These are phyloP conservation scores for Himalopsyche phryganea DNA, from an alignment of 1,140 invertebrate species.

Conservation along the genomic window DNA sequence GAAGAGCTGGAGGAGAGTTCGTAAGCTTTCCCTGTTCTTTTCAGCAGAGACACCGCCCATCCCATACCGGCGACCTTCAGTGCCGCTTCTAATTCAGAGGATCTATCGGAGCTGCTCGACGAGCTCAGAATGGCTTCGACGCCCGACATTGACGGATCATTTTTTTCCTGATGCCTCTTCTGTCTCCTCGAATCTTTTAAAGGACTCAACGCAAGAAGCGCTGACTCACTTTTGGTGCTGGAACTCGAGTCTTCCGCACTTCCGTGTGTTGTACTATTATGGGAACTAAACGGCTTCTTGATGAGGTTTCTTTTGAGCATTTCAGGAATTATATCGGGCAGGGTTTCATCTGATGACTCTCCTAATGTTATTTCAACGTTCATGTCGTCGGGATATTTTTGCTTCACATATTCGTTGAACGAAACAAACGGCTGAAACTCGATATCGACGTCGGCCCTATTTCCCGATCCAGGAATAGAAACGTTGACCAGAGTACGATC, in stretches of 20 bases:
- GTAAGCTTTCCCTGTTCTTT: slow-evolving; percentile 62
- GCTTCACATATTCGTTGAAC: slow-evolving; percentile 47
- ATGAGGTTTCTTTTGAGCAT: slow-evolving; percentile 48
- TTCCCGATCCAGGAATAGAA: slow-evolving; percentile 15
- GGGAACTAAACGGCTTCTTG: slow-evolving; percentile 43
- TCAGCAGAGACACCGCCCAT: slow-evolving; percentile 64
- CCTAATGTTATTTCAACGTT: slow-evolving; percentile 39
- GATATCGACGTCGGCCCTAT: slow-evolving; percentile 20
- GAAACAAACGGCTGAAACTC: slow-evolving; percentile 49
- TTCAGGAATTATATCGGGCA: slow-evolving; percentile 49
- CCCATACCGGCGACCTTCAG: slow-evolving; percentile 59
- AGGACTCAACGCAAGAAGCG: slow-evolving; percentile 28
- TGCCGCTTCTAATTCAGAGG: slow-evolving; percentile 56
- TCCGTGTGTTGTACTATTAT: slow-evolving; percentile 9
- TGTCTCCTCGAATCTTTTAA: slow-evolving; percentile 43
- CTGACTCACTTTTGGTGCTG: slow-evolving; percentile 25
- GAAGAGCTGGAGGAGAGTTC: slow-evolving; percentile 61
- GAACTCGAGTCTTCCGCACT: slow-evolving; percentile 16
- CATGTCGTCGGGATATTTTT: slow-evolving; percentile 37
- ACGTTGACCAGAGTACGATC: too few species aligned
- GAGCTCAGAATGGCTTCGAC: slow-evolving; percentile 1
- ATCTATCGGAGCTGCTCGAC: slow-evolving; percentile 39
- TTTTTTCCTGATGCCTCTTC: slow-evolving; percentile 21
- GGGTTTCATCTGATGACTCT: slow-evolving; percentile 44
- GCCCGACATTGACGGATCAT: slow-evolving; percentile 9